Conservation (phyloP, 2,888 invertebrate species). For the Keiferia lycopersicella region DNA sequence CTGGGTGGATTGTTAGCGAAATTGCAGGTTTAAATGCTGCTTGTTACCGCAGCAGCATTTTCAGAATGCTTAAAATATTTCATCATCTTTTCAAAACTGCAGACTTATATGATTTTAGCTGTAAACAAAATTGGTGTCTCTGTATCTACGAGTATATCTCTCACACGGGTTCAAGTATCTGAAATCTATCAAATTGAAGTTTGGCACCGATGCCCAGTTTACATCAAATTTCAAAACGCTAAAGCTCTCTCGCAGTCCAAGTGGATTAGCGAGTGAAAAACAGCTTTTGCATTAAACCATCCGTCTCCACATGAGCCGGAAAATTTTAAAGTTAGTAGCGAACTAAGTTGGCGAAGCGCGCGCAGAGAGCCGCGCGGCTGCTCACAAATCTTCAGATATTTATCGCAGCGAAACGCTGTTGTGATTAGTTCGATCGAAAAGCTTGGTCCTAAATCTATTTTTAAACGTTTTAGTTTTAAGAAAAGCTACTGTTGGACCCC, state of each 20-base stretch:
- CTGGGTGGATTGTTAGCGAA: no score
- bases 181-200: not conserved
- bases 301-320: conserved; percentile 38
- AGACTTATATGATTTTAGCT: no score
- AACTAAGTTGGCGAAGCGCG: conserved; percentile 39
- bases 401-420: conserved; percentile 16
- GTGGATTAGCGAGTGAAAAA: conserved; percentile 9
- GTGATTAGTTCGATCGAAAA: conserved; percentile 1
- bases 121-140: no score
- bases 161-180: no score
- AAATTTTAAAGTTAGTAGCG: conserved; percentile 42
- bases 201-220: not conserved
- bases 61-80: no score
- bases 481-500: no score
- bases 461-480: not conserved
- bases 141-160: no score
- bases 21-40: no score
- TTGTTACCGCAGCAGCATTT: no score
- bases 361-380: conserved; percentile 17
- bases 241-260: not conserved
- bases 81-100: no score
- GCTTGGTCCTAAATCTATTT: not conserved
- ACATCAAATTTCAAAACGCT: not conserved
- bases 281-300: conserved; percentile 1
- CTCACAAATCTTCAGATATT: conserved; percentile 31